Conservation (phyloP, 1,140 invertebrate genomes). For the Diuraphis noxia region DNA sequence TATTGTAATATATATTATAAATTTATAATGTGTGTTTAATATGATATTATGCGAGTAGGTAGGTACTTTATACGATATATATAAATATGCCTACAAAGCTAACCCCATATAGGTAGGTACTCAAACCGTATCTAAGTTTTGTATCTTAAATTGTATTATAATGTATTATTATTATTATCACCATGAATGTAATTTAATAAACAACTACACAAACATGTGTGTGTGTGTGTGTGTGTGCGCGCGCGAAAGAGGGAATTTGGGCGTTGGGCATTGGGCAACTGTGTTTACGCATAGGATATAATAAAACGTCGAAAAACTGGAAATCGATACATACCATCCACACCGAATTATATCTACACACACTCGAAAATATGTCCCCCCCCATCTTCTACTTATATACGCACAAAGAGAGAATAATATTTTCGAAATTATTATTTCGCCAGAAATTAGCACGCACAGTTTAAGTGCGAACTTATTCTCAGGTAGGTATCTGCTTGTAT, state of each 20-base stretch:
- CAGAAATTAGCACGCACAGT: neutral
- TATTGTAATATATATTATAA: neutral
- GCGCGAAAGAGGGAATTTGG: too few species aligned
- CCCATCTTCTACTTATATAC: neutral
- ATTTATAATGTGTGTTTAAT: slow-evolving; percentile 15
- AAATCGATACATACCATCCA: neutral
- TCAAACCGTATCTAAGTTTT: neutral
- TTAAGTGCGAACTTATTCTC: neutral
- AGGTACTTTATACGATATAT: neutral
- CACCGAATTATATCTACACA: neutral
- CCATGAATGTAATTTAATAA: neutral
- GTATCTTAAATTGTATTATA: neutral
- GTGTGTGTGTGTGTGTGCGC: neutral
- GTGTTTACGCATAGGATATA: neutral
- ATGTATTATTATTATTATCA: neutral
- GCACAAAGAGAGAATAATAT: neutral
- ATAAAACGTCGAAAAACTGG: neutral
- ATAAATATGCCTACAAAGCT: neutral
- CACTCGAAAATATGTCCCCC: neutral
- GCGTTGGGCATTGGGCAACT: too few species aligned
- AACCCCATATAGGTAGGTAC: neutral
- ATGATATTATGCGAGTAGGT: neutral
- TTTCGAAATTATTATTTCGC: neutral
- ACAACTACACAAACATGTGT: neutral
- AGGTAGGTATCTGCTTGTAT: neutral